phyloP scores from a whole-genome alignment of 2,888 invertebrate genomes.

The Bellardia pandia region DNA sequence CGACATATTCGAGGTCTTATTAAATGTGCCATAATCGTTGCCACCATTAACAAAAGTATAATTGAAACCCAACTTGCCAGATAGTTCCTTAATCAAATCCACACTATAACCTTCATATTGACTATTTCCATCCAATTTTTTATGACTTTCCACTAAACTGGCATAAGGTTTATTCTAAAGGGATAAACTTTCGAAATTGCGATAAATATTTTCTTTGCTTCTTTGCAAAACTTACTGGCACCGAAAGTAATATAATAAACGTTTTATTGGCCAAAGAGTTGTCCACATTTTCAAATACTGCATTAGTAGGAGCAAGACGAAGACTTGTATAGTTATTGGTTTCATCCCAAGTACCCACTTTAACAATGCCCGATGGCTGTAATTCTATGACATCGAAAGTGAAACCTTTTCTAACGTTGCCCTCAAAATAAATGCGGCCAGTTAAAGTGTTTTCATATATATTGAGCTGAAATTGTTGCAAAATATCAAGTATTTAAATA shows the following conservation, averaged over 20 bases:
- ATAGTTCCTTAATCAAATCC: slow-evolving; percentile 92
- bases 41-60: slow-evolving; percentile 91
- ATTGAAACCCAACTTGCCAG: slow-evolving; percentile 91
- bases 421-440: slow-evolving; percentile 91
- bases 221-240: slow-evolving; percentile 85
- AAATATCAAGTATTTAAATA: neutral
- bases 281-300: slow-evolving; percentile 85
- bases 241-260: slow-evolving; percentile 88
- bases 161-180: slow-evolving; percentile 90
- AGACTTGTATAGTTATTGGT: slow-evolving; percentile 86
- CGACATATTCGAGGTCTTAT: slow-evolving; percentile 88
- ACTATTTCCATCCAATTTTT: slow-evolving; percentile 89
- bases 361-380: slow-evolving; percentile 87
- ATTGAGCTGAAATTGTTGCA: slow-evolving; percentile 74
- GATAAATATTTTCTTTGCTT: too few relatives aligned
- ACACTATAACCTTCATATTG: slow-evolving; percentile 94
- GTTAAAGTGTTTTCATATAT: slow-evolving; percentile 85
- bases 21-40: slow-evolving; percentile 90
- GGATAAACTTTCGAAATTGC: neutral
- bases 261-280: slow-evolving; percentile 89
- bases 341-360: slow-evolving; percentile 90
- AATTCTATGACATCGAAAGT: slow-evolving; percentile 89
- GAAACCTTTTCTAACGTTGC: slow-evolving; percentile 90
- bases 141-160: slow-evolving; percentile 90
- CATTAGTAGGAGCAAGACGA: slow-evolving; percentile 83